These are phyloP conservation scores for Brachionus rotundiformis DNA, from an alignment of 1,140 invertebrate genomes.

Conservation along the genomic window DNA sequence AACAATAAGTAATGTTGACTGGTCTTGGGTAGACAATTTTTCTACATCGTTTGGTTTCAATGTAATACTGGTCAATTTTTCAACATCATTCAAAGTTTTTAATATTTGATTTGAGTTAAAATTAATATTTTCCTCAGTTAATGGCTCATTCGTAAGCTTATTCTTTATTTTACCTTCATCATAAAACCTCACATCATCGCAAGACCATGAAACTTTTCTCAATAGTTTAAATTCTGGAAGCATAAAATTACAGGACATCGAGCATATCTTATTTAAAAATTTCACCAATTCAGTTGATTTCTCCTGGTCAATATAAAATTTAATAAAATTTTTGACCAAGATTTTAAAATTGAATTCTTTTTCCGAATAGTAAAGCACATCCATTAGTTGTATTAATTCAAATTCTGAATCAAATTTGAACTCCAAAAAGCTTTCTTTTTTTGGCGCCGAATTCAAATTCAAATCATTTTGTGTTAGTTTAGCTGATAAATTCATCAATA, in stretches of 20 bases:
- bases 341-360: conserved; percentile 9
- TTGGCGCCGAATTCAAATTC: neutral
- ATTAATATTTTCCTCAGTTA: conserved; percentile 9
- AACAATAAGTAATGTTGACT: conserved; percentile 5
- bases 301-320: neutral
- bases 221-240: conserved; percentile 15
- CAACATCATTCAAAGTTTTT: neutral
- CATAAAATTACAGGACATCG: conserved; percentile 22
- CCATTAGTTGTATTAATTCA: conserved; percentile 14
- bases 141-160: neutral
- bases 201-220: conserved; percentile 34
- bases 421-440: neutral
- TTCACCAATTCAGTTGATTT: neutral
- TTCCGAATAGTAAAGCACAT: conserved; percentile 5
- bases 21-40: conserved; percentile 15
- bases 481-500: neutral
- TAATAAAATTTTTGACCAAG: conserved; percentile 36
- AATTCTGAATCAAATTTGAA: neutral
- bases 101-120: neutral
- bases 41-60: conserved; percentile 12
- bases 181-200: neutral
- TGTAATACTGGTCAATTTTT: neutral
- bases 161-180: neutral
- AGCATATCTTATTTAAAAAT: conserved; percentile 7
- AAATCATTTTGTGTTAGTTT: neutral